These are phyloP conservation scores for Drosophila mayaguana DNA, from an alignment of 2,888 invertebrate genomes.

Conservation along the genomic window DNA sequence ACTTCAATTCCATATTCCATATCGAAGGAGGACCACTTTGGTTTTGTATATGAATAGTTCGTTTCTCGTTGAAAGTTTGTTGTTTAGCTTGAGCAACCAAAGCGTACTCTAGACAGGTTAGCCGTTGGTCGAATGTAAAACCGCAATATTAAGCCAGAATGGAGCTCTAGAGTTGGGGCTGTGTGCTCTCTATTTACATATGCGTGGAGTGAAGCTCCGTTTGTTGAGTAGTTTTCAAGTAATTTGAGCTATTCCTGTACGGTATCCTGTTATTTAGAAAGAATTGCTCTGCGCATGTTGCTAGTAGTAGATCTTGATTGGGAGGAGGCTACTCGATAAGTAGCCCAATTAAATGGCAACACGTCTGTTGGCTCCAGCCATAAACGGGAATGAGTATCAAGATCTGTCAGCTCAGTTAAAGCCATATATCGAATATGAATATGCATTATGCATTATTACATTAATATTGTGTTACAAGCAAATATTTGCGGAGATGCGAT, in stretches of 20 bases:
- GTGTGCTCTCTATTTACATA: no score
- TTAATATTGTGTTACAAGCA: constrained; percentile 4
- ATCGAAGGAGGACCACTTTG: no score
- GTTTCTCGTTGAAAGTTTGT: background rate
- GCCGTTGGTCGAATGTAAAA: background rate
- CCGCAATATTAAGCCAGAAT: background rate
- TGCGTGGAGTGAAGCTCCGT: background rate
- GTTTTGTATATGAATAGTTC: background rate
- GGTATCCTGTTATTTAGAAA: no score
- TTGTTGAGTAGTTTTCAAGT: background rate
- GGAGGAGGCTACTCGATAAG: no score
- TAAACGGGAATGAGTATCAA: background rate
- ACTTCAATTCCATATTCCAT: background rate
- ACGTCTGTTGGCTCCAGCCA: background rate
- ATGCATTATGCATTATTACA: constrained; percentile 6
- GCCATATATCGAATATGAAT: background rate
- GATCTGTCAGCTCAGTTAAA: background rate
- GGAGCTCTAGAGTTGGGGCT: background rate
- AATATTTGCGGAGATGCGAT: constrained; percentile 3
- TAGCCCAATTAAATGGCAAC: background rate
- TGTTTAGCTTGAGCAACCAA: background rate
- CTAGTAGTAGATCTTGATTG: no score
- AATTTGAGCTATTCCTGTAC: background rate
- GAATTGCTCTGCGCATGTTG: no score
- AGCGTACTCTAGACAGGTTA: background rate